Base-by-base conservation (phyloP, 2,797 vertebrate genomes). In the Alcedo quadribrachys region DNA sequence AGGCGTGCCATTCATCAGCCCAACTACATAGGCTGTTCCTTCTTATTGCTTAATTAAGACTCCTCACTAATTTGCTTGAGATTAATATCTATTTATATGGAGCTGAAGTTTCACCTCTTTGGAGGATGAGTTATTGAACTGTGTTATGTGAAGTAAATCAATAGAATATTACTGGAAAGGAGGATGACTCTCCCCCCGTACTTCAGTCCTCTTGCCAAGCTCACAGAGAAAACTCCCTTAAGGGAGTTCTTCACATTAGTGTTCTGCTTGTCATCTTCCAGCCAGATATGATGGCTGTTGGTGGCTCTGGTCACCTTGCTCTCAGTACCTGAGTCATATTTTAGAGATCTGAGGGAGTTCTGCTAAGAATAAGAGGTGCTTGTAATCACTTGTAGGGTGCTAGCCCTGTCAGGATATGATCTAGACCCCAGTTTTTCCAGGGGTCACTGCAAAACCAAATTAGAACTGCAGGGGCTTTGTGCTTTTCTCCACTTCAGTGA, bases 31-130 rank as follows among this genome's bases (percentile, higher is more conserved):
- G 77, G 74, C 70, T 80, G 85, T 74, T 75, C 85, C n/a, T 21
- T 70, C 80, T 89, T 80, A 94, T 65, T 85, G 78, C 92, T 93
- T 96, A 96, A 96, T 96, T 97, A 96, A 96, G 85, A 53, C 63
- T 90, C 62, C 15, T 80, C 81, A 78, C 91, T 95, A 94, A 92
- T 96, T 96, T 95, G 94, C 43, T 91, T 85, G 92, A 94, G 94
- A 96, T 97, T 95, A 94, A 95, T 94, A 93, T 68, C 74, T 96
- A 81, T 95, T 96, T 97, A 83, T 86, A 79, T 70, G 89, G 77
- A 96, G 77, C 40, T 90, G 61, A 90, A 86, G 62, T 94, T 96
- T 95, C 81, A 81, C 87, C 87, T 54, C 0, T 91, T 95, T 93
- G 78, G 71, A 42, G 42, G 32, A 93, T 93, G 90, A 95, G 77